Evolutionary conservation across 2,888 invertebrate species (phyloP).

Genomic region (Scaptomyza parva): DNA sequence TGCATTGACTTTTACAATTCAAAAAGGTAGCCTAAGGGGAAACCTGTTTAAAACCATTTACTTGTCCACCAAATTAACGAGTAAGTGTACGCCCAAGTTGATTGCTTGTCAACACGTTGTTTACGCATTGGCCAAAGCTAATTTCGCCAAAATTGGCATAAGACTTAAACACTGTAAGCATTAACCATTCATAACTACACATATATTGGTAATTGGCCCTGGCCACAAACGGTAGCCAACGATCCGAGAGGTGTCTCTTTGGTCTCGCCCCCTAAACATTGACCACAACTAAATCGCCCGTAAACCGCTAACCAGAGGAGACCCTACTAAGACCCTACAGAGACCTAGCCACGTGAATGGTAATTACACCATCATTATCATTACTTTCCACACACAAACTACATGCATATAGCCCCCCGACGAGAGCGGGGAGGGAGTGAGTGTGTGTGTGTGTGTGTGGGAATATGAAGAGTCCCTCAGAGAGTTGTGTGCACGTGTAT

Average conservation of each 20-base stretch:
- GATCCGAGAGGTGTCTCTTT: constrained; percentile 18
- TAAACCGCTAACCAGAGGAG: not conserved
- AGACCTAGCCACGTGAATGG: constrained; percentile 15
- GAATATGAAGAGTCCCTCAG: constrained; percentile 8
- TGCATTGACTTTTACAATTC: no score
- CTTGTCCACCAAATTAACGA: not conserved
- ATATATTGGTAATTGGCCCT: constrained; percentile 25
- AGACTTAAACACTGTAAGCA: constrained; percentile 15
- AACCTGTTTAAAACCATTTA: not conserved
- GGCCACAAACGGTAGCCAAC: not conserved
- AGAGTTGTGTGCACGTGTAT: constrained; percentile 19
- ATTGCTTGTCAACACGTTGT: constrained; percentile 18
- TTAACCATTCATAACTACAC: constrained; percentile 42
- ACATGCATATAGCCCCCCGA: no score
- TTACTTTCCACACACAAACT: constrained; percentile 19
- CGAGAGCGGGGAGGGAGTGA: no score
- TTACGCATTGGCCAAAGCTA: not conserved
- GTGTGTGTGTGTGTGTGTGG: not conserved
- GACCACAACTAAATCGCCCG: not conserved
- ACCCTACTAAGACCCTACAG: not conserved
- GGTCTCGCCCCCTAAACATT: not conserved
- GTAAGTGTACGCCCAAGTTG: not conserved
- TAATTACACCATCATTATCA: constrained; percentile 44
- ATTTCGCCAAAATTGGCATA: constrained; percentile 16
- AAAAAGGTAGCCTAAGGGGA: no score